Conservation (phyloP, 2,797 vertebrate genomes). For the Spea hammondii region DNA sequence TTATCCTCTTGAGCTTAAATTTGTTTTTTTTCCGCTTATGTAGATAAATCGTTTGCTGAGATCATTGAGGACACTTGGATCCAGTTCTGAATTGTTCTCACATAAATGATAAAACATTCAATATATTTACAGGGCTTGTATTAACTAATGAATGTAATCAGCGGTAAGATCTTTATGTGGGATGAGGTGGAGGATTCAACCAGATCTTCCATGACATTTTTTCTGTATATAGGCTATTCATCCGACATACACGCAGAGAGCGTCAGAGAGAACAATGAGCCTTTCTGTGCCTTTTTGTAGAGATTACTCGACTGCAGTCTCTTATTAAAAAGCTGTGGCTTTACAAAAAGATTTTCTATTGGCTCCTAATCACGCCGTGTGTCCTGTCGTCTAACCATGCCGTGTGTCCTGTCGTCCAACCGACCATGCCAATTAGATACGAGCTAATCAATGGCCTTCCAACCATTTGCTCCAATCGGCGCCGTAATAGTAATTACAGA, state of each 20-base stretch:
- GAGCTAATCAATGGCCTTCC: background rate
- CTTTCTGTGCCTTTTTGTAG: slow-evolving; percentile 10
- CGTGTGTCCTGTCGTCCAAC: background rate
- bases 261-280: slow-evolving; percentile 7
- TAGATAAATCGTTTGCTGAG: too few species aligned
- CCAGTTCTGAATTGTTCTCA: too few species aligned
- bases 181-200: background rate
- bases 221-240: slow-evolving; percentile 15
- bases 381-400: background rate
- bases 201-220: background rate
- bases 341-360: background rate
- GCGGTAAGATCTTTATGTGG: slow-evolving; percentile 21
- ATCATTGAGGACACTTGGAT: too few species aligned
- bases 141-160: slow-evolving; percentile 9
- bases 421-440: background rate
- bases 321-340: slow-evolving; percentile 24
- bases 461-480: background rate
- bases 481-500: background rate
- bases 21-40: too few species aligned
- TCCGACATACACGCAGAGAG: slow-evolving; percentile 22
- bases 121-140: too few species aligned
- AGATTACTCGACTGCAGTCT: slow-evolving; percentile 42
- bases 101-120: too few species aligned
- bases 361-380: background rate
- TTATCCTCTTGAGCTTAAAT: too few species aligned